Conservation (phyloP, 2,888 invertebrate species). For the Trachelus stipa region DNA sequence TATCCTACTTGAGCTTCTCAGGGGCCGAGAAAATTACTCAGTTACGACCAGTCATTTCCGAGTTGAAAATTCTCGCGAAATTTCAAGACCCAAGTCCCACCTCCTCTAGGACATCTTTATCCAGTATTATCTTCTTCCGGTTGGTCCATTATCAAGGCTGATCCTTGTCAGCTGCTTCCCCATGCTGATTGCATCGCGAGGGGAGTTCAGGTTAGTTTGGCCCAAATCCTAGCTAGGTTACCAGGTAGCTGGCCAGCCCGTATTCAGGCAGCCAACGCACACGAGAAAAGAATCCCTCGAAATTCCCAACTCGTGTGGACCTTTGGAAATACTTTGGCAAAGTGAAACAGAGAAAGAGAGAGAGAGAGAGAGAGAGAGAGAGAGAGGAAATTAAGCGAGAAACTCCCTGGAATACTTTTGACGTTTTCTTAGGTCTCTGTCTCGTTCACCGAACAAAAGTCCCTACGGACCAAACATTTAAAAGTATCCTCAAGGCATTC, state of each 20-base stretch:
- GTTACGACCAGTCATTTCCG: too few species aligned
- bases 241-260: neutral
- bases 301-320: neutral
- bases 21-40: too few species aligned
- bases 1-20: too few species aligned
- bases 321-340: neutral
- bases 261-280: neutral
- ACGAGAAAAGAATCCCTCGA: neutral
- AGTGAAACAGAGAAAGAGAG: neutral
- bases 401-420: neutral
- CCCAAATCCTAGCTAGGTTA: neutral
- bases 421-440: too few species aligned
- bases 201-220: neutral
- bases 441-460: too few species aligned
- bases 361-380: conserved; percentile 1
- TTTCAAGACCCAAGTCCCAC: too few species aligned
- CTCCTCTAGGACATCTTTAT: too few species aligned
- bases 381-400: neutral
- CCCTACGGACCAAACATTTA: too few species aligned
- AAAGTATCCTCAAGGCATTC: too few species aligned
- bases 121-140: neutral
- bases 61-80: too few species aligned
- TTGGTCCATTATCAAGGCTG: neutral
- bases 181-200: neutral
- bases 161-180: conserved; percentile 1